Evolutionary conservation across 2,113 vertebrate genomes (phyloP).

Genomic region (Brachyhypopomus occidentalis): DNA sequence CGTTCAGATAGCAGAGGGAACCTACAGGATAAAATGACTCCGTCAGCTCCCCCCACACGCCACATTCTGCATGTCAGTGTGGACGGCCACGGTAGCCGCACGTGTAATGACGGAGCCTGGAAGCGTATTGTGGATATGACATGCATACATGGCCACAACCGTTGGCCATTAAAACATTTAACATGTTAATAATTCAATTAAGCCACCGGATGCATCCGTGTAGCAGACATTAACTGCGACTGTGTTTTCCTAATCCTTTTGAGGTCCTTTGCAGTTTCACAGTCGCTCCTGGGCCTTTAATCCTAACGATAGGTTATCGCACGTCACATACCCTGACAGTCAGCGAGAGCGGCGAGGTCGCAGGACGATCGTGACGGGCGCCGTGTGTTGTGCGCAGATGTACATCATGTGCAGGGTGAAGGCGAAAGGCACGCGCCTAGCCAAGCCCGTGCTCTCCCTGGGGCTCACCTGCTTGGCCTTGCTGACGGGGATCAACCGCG

Average conservation of each 20-base stretch:
- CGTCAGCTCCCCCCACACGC: neutral
- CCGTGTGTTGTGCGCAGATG: constrained; percentile 75
- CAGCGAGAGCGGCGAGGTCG: neutral
- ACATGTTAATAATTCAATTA: no score
- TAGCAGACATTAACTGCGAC: no score
- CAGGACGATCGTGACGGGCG: constrained; percentile 39
- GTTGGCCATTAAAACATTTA: neutral
- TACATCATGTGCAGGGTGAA: constrained; percentile 87
- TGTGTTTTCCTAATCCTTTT: no score
- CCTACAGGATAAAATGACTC: constrained; percentile 16
- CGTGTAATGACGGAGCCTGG: no score
- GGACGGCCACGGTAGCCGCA: neutral
- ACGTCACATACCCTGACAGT: no score
- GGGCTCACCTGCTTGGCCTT: constrained; percentile 83
- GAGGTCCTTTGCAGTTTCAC: no score
- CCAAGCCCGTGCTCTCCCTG: constrained; percentile 86
- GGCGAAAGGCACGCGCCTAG: constrained; percentile 86
- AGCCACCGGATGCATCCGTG: no score
- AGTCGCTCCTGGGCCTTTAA: no score
- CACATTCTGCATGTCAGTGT: neutral
- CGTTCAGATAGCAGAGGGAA: constrained; percentile 7
- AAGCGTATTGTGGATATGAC: no score
- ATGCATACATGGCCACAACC: neutral
- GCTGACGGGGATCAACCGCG: constrained; percentile 84
- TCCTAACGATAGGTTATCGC: no score